Evolutionary conservation across 2,797 vertebrate genomes (phyloP), one percentile per base, ranked within the genome.

Genomic region (Uromys caudimaculatus): DNA sequence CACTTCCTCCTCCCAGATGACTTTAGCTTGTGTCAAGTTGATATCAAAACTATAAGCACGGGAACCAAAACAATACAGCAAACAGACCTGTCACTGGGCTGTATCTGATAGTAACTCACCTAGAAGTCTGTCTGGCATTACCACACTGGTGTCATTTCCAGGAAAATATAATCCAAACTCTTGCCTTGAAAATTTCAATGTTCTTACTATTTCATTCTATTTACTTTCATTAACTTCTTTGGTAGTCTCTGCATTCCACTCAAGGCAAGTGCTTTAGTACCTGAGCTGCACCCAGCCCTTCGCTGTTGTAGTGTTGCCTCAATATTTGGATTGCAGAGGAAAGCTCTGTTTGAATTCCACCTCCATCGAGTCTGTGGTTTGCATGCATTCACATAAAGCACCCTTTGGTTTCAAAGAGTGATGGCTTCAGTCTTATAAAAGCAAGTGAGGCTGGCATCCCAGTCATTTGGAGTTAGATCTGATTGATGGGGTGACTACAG

Each of bases 371-470:
- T 38, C 84, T 4, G 1, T 62, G 35, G 35, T 90, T 91, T 58
- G 35, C 64, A 3, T 54, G 75, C 35, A 41, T 50, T 56, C 82
- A 73, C 10, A 17, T 23, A 83, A 89, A 35, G 62, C 56, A 89
- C 29, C 41, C 82, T 81, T 83, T 71, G 44, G 32, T 93, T n/a
- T 89, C 60, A 84, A 78, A 76, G 41, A 87, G 24, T 56, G 35
- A 24, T 85, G 60, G 62, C 73, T 95, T 50, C 10, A 78, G 47
- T n/a, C 83, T 90, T 93, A 24, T 79, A 54, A 95, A 95, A 94
- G 86, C 79, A 86, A 85, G 41, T 64, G 60, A 95, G 27, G 35
- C n/a, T 27, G n/a, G n/a, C 41, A 73, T 38, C 21, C 77, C 3
- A 35, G 0, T 76, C 29, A 17, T 89, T 95, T 81, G 60, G 27